Conservation (phyloP, 2,888 invertebrate genomes). For the Mesorhabditis spiculigera region DNA sequence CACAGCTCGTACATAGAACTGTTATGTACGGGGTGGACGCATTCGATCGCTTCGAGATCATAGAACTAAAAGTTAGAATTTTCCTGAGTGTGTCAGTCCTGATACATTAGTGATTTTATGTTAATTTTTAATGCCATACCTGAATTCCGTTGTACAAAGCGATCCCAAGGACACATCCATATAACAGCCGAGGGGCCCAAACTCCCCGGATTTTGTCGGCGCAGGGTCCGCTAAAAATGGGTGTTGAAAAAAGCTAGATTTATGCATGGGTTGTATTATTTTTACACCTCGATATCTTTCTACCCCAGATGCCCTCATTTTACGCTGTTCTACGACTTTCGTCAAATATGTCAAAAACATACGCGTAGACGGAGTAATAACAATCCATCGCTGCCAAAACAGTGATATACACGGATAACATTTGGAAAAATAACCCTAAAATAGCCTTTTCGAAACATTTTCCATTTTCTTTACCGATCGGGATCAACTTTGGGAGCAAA, state of each 20-base stretch:
- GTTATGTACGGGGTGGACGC: slow-evolving; percentile 29
- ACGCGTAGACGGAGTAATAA: slow-evolving; percentile 42
- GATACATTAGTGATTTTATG: no score
- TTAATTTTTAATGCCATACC: not conserved
- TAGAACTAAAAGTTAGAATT: not conserved
- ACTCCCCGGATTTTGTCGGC: not conserved
- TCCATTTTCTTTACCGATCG: slow-evolving; percentile 27
- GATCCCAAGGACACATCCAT: not conserved
- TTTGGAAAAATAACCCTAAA: slow-evolving; percentile 27
- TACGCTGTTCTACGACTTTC: no score
- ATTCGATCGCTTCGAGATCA: slow-evolving; percentile 32
- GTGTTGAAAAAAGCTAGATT: not conserved
- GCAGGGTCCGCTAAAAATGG: not conserved
- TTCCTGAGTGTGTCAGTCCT: not conserved
- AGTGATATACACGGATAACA: slow-evolving; percentile 50
- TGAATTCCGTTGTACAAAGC: not conserved
- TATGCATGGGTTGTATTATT: not conserved
- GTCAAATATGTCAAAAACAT: not conserved
- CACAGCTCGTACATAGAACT: slow-evolving; percentile 42
- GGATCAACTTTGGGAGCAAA: slow-evolving; percentile 46
- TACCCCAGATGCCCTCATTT: no score
- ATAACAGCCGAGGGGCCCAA: not conserved
- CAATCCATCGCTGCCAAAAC: slow-evolving; percentile 51
- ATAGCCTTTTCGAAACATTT: slow-evolving; percentile 14
- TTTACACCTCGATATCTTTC: no score